A percentile compares a stretch with the other conserved stretches of the same genome.
Conservation (phyloP, 2,888 invertebrate species). For the Monopis laevigella region DNA sequence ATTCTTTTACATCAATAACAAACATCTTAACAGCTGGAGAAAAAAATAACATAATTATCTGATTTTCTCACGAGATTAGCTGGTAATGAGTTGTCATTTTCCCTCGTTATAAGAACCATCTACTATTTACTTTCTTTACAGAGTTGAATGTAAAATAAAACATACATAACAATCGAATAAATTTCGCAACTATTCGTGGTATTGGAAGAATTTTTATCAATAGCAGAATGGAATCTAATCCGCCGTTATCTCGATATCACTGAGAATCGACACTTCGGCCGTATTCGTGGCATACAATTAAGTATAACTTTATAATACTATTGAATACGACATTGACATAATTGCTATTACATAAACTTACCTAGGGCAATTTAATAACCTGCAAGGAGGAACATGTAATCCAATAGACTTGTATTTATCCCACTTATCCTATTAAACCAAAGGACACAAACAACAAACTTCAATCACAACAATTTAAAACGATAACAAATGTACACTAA, state of each 20-base stretch:
- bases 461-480: conserved; percentile 41
- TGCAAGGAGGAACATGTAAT: conserved; percentile 9
- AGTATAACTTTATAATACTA: no score
- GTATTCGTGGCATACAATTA: conserved; percentile 42
- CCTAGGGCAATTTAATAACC: conserved; percentile 9
- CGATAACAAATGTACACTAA: conserved; percentile 37
- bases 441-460: conserved; percentile 57
- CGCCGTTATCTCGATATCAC: conserved; percentile 51
- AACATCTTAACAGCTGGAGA: no score
- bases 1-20: no score
- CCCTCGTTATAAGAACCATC: background rate
- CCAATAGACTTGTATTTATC: conserved; percentile 29
- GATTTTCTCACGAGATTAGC: conserved; percentile 8
- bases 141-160: background rate
- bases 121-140: no score
- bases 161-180: background rate
- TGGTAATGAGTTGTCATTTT: conserved; percentile 5
- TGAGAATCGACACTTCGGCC: conserved; percentile 29
- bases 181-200: background rate
- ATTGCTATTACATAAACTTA: conserved; percentile 2
- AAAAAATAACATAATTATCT: conserved; percentile 6
- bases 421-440: conserved; percentile 59
- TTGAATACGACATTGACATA: background rate
- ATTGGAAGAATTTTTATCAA: conserved; percentile 40
- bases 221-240: conserved; percentile 55